phyloP scores from a whole-genome alignment of 2,113 vertebrate genomes.

The Psammodynastes pulverulentus region DNA sequence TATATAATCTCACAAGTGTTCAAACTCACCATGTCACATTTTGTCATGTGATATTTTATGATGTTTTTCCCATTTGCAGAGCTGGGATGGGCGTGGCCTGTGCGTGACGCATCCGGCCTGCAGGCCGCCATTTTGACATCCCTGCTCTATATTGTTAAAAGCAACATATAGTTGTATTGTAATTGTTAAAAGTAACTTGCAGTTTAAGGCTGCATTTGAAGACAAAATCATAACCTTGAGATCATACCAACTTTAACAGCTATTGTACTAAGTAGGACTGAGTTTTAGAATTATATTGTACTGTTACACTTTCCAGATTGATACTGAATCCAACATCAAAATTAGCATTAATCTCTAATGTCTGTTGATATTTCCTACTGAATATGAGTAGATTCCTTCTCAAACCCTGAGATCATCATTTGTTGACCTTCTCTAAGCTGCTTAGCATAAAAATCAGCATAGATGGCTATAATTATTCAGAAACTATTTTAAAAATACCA shows the following conservation, averaged over 20 bases:
- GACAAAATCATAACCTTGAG: not conserved
- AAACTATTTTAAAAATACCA: not conserved
- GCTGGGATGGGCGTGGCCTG: too few species aligned
- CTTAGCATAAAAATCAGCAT: not conserved
- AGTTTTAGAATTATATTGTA: not conserved
- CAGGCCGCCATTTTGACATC: too few species aligned
- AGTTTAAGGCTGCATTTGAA: not conserved
- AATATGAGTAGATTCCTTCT: not conserved
- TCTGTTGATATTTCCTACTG: not conserved
- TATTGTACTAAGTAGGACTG: not conserved
- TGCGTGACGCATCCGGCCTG: too few species aligned
- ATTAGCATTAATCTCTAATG: not conserved
- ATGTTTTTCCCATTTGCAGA: too few species aligned
- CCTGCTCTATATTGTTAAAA: not conserved
- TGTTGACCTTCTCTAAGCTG: not conserved
- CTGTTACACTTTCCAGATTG: not conserved
- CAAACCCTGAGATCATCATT: not conserved
- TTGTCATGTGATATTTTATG: too few species aligned
- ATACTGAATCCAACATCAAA: not conserved
- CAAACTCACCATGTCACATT: too few species aligned
- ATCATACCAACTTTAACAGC: not conserved
- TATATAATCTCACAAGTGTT: too few species aligned
- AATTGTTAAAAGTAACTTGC: not conserved
- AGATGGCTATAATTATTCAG: not conserved
- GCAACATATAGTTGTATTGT: not conserved